These are phyloP conservation scores for Onthophagus taurus DNA, from an alignment of 1,140 invertebrate genomes.

Conservation along the genomic window DNA sequence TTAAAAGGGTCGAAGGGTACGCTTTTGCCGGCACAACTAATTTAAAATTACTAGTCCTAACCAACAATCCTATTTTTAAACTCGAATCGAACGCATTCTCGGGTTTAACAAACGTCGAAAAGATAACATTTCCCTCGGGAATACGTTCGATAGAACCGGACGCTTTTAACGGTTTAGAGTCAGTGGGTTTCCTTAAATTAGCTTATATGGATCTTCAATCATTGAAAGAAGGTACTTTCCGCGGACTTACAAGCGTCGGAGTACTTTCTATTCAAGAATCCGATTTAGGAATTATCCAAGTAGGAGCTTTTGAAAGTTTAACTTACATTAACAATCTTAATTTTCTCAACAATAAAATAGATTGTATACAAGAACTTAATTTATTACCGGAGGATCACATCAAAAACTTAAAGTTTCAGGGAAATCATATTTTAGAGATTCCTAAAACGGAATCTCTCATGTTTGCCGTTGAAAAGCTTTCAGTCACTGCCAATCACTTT, in stretches of 20 bases:
- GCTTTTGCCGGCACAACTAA: slow-evolving; percentile 76
- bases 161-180: slow-evolving; percentile 69
- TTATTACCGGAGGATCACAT: slow-evolving; percentile 58
- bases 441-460: slow-evolving; percentile 55
- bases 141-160: slow-evolving; percentile 63
- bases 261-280: slow-evolving; percentile 67
- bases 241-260: slow-evolving; percentile 63
- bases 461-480: slow-evolving; percentile 54
- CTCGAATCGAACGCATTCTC: slow-evolving; percentile 69
- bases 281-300: slow-evolving; percentile 61
- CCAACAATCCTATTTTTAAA: slow-evolving; percentile 64
- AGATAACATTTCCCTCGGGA: slow-evolving; percentile 65
- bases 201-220: slow-evolving; percentile 71
- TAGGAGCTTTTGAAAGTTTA: slow-evolving; percentile 62
- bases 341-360: slow-evolving; percentile 74
- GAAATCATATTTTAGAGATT: slow-evolving; percentile 70
- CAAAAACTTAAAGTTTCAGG: slow-evolving; percentile 57
- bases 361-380: slow-evolving; percentile 62
- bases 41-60: slow-evolving; percentile 61
- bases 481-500: slow-evolving; percentile 66
- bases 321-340: slow-evolving; percentile 58
- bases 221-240: slow-evolving; percentile 60
- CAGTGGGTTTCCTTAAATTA: slow-evolving; percentile 64
- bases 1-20: slow-evolving; percentile 64
- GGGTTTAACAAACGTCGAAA: slow-evolving; percentile 66